Conservation (phyloP, 2,113 vertebrate genomes). For the Rhinolophus sinicus region DNA sequence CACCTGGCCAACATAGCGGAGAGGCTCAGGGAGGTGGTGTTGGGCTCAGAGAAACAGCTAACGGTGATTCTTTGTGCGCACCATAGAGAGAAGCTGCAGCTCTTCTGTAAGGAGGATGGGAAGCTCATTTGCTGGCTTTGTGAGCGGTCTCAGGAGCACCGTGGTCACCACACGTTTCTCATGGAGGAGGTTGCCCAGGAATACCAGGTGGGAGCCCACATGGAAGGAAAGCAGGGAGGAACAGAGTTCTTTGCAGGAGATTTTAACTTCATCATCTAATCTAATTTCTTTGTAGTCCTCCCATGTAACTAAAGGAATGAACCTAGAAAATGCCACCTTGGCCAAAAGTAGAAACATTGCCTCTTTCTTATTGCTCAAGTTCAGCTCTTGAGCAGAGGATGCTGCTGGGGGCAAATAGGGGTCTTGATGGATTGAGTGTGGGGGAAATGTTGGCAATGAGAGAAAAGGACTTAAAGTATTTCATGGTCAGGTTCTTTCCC, state of each 20-base stretch:
- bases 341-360: neutral
- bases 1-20: constrained; percentile 89
- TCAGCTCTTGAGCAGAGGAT: neutral
- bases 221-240: neutral
- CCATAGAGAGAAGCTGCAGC: constrained; percentile 90
- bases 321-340: neutral
- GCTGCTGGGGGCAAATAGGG: neutral
- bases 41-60: neutral
- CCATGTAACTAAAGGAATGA: neutral
- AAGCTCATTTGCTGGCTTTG: constrained; percentile 90
- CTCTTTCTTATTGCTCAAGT: neutral
- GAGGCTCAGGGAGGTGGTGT: constrained; percentile 83
- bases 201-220: constrained; percentile 85
- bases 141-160: constrained; percentile 88
- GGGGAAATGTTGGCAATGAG: neutral
- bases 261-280: neutral
- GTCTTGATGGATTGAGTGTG: neutral
- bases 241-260: neutral
- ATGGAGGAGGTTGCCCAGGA: constrained; percentile 88
- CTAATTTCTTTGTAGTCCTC: neutral
- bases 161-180: constrained; percentile 87
- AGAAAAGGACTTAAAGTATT: neutral
- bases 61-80: constrained; percentile 79
- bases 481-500: neutral
- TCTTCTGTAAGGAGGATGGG: constrained; percentile 90